A percentile compares a stretch with the other conserved stretches of the same genome.
These are phyloP conservation scores for Nycteola revayana DNA, from an alignment of 2,888 invertebrate species.

Conservation along the genomic window DNA sequence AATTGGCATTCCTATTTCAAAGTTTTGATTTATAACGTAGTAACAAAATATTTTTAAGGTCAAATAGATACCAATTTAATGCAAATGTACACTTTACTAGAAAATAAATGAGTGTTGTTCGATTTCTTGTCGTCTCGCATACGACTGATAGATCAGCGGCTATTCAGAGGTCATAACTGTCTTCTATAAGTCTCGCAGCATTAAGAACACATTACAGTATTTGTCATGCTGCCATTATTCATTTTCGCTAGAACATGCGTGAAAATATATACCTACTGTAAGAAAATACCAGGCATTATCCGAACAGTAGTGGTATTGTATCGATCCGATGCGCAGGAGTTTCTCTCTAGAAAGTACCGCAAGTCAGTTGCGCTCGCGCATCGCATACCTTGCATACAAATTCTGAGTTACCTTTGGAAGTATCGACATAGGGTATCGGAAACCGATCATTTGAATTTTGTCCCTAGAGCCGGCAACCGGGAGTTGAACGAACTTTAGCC, in stretches of 20 bases:
- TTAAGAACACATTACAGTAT: slow-evolving; percentile 18
- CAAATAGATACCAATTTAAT: no score
- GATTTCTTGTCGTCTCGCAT: slow-evolving; percentile 7
- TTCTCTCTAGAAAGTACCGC: slow-evolving; percentile 82
- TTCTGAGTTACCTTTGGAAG: slow-evolving; percentile 57
- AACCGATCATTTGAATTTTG: slow-evolving; percentile 66
- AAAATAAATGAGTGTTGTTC: no score
- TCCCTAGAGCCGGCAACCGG: slow-evolving; percentile 64
- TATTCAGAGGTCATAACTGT: slow-evolving; percentile 19
- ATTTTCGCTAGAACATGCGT: slow-evolving; percentile 28
- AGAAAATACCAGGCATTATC: slow-evolving; percentile 31
- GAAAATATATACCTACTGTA: slow-evolving; percentile 42
- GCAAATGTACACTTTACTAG: no score
- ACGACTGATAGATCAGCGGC: slow-evolving; percentile 9
- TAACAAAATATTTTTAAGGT: no score
- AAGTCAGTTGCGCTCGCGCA: slow-evolving; percentile 64
- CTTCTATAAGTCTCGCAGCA: slow-evolving; percentile 11
- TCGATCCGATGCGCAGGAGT: slow-evolving; percentile 62
- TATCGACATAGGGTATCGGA: slow-evolving; percentile 58
- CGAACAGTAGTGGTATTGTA: slow-evolving; percentile 49
- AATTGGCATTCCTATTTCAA: no score
- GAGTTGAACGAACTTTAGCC: slow-evolving; percentile 38
- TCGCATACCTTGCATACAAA: slow-evolving; percentile 76
- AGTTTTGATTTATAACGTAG: no score
- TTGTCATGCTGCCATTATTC: slow-evolving; percentile 22